Base-by-base conservation (phyloP, 2,888 invertebrate species). In the Pyrgus malvae region DNA sequence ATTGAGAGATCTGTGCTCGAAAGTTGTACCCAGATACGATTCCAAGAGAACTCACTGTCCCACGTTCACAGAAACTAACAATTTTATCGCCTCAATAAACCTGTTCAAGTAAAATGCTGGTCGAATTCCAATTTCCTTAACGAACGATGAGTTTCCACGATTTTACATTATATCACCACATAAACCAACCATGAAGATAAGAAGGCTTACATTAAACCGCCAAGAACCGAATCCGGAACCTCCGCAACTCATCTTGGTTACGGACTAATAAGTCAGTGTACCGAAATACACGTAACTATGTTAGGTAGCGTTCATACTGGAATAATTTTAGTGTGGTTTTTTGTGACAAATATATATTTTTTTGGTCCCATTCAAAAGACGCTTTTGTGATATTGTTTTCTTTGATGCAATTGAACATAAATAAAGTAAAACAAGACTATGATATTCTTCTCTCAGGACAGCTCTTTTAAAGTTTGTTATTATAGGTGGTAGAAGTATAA, bases 261-360 rank as follows among this genome's bases (percentile, higher is more conserved):
- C 50, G 35, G 33, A 42, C 42, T 35, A 31, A 42, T 50, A 50
- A 50, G 42, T 50, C 50, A 50, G 42, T 50, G 42, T 42, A 50
- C 50, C 42, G 42, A 42, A 50, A 50, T 50, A 50, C 25, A 48
- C 31, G 50, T 50, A 50, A 50, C 50, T 40, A 21, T 3, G 29
- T 37, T 19, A 41, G 11, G 41, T 21, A 14, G 23, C n/a, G 33
- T 50, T 14, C 38, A 48, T n/a, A n/a, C 37, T 1, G 2, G 11
- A n/a, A 6, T 4, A 25, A n/a, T n/a, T n/a, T n/a, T n/a, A n/a
- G n/a, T n/a, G n/a, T n/a, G n/a, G n/a, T n/a, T n/a, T n/a, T n/a
- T n/a, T n/a, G n/a, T n/a, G n/a, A n/a, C n/a, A n/a, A n/a, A n/a
- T n/a, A n/a, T n/a, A n/a, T n/a, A n/a, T n/a, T n/a, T n/a, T n/a